Percentiles rank a stretch among this genome's conserved stretches.
These are phyloP conservation scores for Vanessa tameamea DNA, from an alignment of 1,140 invertebrate species.

Conservation along the genomic window DNA sequence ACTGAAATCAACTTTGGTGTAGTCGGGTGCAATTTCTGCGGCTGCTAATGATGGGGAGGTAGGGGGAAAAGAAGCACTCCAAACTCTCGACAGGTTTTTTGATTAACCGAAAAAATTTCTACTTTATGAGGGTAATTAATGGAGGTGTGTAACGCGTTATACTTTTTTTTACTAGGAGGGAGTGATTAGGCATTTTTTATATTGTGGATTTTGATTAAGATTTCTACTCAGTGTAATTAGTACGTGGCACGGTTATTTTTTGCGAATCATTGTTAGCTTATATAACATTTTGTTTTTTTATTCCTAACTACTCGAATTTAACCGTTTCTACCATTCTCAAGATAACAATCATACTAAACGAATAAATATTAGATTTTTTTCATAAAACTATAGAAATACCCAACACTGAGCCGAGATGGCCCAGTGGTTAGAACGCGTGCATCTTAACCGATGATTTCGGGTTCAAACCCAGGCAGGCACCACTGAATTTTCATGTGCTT, in stretches of 20 bases:
- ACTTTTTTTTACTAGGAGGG: constrained; percentile 41
- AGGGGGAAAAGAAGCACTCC: constrained; percentile 40
- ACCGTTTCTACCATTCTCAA: no score
- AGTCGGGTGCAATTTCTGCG: constrained; percentile 45
- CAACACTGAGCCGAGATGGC: no score
- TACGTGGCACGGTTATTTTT: constrained; percentile 17
- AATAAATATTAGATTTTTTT: no score
- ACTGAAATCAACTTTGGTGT: constrained; percentile 60
- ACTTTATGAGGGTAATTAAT: constrained; percentile 61
- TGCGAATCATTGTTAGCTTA: constrained; percentile 14
- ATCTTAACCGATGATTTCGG: no score
- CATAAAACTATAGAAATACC: constrained; percentile 13
- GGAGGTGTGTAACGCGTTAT: constrained; percentile 42
- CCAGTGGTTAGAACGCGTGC: no score
- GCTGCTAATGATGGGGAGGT: constrained; percentile 60
- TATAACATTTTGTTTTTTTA: background rate
- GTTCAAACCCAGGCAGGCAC: no score
- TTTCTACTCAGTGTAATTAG: constrained; percentile 44
- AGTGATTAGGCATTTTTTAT: constrained; percentile 51
- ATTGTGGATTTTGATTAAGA: constrained; percentile 48
- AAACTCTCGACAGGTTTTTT: constrained; percentile 61
- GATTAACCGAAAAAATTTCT: constrained; percentile 60
- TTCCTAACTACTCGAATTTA: background rate
- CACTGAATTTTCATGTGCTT: no score
- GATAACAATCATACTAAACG: no score